A percentile compares a stretch with the other conserved stretches of the same genome.
These are phyloP conservation scores for Himalopsyche kuldschensis DNA, from an alignment of 2,888 invertebrate genomes.

Conservation along the genomic window DNA sequence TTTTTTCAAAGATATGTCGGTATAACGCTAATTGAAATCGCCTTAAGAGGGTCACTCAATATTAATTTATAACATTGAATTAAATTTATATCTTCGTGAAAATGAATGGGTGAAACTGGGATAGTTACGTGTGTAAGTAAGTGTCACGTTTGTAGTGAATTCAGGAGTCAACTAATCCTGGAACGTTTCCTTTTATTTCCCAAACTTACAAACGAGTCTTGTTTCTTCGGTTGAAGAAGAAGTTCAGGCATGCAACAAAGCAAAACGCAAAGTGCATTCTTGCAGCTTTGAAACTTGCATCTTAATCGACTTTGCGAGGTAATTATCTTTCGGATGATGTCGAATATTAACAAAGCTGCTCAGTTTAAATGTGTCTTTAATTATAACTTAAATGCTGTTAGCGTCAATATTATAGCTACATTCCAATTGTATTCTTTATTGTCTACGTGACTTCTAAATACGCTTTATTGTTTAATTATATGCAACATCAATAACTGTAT, in stretches of 20 bases:
- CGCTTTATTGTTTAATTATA: no score
- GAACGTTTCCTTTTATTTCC: neutral
- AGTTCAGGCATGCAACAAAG: neutral
- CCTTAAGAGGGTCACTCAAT: no score
- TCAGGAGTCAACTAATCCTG: neutral
- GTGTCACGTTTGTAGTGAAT: neutral
- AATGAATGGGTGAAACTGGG: no score
- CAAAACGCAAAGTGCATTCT: neutral
- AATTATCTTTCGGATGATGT: neutral
- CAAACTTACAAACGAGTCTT: neutral
- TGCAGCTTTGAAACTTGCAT: neutral
- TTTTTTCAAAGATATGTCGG: no score
- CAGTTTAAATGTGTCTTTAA: neutral
- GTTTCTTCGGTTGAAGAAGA: neutral
- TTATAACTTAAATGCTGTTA: no score
- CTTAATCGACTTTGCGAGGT: neutral
- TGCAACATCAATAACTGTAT: no score
- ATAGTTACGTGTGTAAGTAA: neutral
- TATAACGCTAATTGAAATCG: no score
- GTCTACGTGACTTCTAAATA: no score
- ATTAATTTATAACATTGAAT: no score
- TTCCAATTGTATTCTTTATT: no score
- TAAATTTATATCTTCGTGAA: neutral
- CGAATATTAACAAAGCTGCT: neutral
- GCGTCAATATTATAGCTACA: no score